These are phyloP conservation scores for Rhinella marina DNA, from an alignment of 2,797 vertebrate species.

Conservation along the genomic window DNA sequence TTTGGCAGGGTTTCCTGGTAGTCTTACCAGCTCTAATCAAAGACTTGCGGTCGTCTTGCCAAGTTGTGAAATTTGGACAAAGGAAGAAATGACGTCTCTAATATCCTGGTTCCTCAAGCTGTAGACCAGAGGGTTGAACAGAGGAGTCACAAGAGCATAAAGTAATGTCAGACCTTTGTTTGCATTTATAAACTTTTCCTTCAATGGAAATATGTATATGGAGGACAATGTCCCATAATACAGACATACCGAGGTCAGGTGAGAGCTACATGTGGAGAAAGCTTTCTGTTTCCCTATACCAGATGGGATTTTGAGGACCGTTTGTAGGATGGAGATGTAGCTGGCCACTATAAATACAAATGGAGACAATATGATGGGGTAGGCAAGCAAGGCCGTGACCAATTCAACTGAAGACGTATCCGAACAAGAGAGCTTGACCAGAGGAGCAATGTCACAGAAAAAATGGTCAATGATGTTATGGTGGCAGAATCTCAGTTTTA, in stretches of 20 bases:
- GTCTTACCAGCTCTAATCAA: not conserved
- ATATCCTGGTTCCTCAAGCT: slow-evolving; percentile 45
- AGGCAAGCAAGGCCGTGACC: slow-evolving; percentile 11
- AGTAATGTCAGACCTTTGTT: slow-evolving; percentile 42
- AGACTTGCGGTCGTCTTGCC: not conserved
- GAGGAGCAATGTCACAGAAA: slow-evolving; percentile 32
- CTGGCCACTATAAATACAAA: slow-evolving; percentile 17
- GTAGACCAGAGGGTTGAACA: slow-evolving; percentile 49
- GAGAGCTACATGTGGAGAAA: slow-evolving; percentile 52
- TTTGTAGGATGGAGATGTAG: slow-evolving; percentile 23
- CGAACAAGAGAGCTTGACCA: slow-evolving; percentile 24
- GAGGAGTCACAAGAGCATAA: slow-evolving; percentile 36
- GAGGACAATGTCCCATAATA: slow-evolving; percentile 37
- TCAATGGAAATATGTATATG: slow-evolving; percentile 26
- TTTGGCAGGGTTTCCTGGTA: too few relatives aligned
- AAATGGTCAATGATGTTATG: not conserved
- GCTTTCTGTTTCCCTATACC: slow-evolving; percentile 23
- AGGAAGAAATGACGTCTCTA: not conserved
- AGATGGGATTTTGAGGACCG: slow-evolving; percentile 22
- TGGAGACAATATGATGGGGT: slow-evolving; percentile 19
- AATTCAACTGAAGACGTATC: not conserved
- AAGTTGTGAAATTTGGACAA: not conserved
- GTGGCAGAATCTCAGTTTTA: slow-evolving; percentile 5
- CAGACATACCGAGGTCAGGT: slow-evolving; percentile 31
- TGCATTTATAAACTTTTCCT: slow-evolving; percentile 3